Percentiles rank a stretch among this genome's conserved stretches.
These are phyloP conservation scores for Tenthredo scrophulariae DNA, from an alignment of 2,888 invertebrate genomes.

Conservation along the genomic window DNA sequence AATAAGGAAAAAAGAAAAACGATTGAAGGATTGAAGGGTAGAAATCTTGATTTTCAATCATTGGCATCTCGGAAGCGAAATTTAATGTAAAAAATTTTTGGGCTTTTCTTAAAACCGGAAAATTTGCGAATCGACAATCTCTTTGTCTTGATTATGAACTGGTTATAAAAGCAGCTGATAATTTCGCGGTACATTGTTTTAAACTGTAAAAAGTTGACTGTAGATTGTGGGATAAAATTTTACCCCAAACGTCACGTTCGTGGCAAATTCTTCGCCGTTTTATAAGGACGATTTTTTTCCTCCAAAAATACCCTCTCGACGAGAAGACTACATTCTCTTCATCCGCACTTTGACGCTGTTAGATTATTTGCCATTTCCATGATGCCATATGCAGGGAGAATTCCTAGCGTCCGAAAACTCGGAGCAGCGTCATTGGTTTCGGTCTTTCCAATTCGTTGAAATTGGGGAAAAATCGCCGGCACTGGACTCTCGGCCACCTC, in stretches of 20 bases:
- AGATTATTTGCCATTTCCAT: not conserved
- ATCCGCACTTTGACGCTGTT: not conserved
- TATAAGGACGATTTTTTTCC: not conserved
- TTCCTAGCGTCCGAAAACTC: too few relatives aligned
- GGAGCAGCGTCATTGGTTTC: too few relatives aligned
- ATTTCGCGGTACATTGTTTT: not conserved
- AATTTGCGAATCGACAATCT: not conserved
- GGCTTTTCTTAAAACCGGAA: not conserved
- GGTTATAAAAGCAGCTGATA: not conserved
- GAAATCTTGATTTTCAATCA: too few relatives aligned
- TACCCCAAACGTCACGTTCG: not conserved
- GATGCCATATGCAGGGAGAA: not conserved
- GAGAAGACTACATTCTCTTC: not conserved
- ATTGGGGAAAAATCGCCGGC: too few relatives aligned
- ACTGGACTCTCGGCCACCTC: too few relatives aligned
- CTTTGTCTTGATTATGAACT: not conserved
- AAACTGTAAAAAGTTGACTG: not conserved
- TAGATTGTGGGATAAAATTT: slow-evolving; percentile 10
- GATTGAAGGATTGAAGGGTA: too few relatives aligned
- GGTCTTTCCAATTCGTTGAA: too few relatives aligned
- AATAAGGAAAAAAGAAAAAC: too few relatives aligned
- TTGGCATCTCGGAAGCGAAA: not conserved
- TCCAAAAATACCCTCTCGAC: not conserved
- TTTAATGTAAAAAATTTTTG: not conserved
- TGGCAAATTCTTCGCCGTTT: not conserved